These are phyloP conservation scores for Pollenia labialis DNA, from an alignment of 2,888 invertebrate species.

Conservation along the genomic window DNA sequence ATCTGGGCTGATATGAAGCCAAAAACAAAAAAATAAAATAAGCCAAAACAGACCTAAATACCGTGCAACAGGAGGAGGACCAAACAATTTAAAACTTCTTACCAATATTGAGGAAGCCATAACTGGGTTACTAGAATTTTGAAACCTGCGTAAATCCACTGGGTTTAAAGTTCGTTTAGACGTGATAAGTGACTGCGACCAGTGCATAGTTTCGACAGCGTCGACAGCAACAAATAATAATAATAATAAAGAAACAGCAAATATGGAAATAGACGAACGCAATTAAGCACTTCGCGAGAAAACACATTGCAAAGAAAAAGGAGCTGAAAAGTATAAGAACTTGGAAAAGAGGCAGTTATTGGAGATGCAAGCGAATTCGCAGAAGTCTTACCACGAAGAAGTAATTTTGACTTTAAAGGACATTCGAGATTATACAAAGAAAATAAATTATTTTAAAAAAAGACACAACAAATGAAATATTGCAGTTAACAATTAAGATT, in stretches of 20 bases:
- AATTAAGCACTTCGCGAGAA: not conserved
- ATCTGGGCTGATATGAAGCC: slow-evolving; percentile 37
- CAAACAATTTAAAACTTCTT: too few species aligned
- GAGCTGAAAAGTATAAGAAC: not conserved
- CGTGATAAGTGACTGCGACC: not conserved
- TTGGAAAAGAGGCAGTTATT: slow-evolving; percentile 5
- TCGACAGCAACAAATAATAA: not conserved
- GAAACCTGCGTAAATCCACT: slow-evolving; percentile 46
- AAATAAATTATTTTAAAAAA: too few species aligned
- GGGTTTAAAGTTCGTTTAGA: slow-evolving; percentile 39
- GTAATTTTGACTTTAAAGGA: not conserved
- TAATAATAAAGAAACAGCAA: not conserved
- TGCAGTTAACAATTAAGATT: too few species aligned
- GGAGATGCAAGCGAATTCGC: not conserved
- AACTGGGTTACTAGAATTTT: too few species aligned
- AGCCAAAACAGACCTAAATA: too few species aligned
- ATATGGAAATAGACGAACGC: not conserved
- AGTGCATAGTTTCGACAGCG: not conserved
- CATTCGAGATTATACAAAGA: slow-evolving; percentile 3
- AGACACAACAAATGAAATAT: too few species aligned
- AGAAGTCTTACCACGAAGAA: slow-evolving; percentile 21
- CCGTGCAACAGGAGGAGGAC: too few species aligned
- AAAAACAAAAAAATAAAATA: not conserved
- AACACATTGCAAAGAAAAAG: not conserved
- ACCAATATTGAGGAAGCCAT: too few species aligned